phyloP scores from a whole-genome alignment of 2,888 invertebrate genomes.

The Azorinus chamasolen region DNA sequence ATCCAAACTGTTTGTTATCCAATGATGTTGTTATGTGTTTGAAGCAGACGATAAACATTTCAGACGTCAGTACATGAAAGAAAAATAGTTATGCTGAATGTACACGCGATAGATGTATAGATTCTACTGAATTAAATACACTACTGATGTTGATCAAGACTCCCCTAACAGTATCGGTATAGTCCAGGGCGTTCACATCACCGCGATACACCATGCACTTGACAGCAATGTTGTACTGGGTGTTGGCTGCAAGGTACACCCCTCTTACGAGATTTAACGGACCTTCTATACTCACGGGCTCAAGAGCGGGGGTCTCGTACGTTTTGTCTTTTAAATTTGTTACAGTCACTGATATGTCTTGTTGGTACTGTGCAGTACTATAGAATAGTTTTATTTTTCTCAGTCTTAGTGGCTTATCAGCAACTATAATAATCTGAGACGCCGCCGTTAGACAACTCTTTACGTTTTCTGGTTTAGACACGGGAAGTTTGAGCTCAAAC shows the following conservation, averaged over 20 bases:
- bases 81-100: slow-evolving; percentile 29
- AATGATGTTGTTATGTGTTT: too few species aligned
- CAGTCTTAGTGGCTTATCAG: slow-evolving; percentile 58
- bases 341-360: slow-evolving; percentile 48
- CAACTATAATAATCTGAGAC: slow-evolving; percentile 53
- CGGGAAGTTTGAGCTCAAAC: slow-evolving; percentile 55
- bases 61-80: too few species aligned
- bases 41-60: too few species aligned
- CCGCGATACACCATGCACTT: slow-evolving; percentile 61
- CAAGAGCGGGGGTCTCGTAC: slow-evolving; percentile 44
- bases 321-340: slow-evolving; percentile 62
- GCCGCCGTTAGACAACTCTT: slow-evolving; percentile 59
- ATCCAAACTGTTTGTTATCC: too few species aligned
- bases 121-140: slow-evolving; percentile 57
- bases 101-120: slow-evolving; percentile 57
- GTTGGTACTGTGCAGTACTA: slow-evolving; percentile 52
- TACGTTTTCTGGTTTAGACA: slow-evolving; percentile 46
- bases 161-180: slow-evolving; percentile 50
- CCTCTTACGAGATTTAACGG: slow-evolving; percentile 50
- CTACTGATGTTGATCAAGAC: slow-evolving; percentile 58
- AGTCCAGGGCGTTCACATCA: slow-evolving; percentile 57
- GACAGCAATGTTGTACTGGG: slow-evolving; percentile 55
- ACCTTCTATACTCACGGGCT: slow-evolving; percentile 49
- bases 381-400: slow-evolving; percentile 54
- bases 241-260: slow-evolving; percentile 55